Evolutionary conservation across 2,888 invertebrate genomes (phyloP), one percentile per base, ranked within the genome.

Genomic region (Didymodactylos carnosus): DNA sequence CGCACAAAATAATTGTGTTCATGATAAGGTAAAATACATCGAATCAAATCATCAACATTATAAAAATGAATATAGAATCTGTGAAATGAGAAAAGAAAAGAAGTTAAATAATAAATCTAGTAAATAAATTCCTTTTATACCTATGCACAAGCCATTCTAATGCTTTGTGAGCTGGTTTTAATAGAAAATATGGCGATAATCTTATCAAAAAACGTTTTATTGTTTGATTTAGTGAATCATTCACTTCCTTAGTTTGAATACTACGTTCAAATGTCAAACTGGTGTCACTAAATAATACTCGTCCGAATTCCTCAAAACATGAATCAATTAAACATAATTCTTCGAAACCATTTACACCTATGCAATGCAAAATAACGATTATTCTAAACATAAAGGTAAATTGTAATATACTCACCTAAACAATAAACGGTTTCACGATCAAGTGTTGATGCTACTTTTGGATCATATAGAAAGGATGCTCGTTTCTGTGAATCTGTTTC

Each of bases 61-160:
- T 90, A 95, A 73, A 90, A 87, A 79, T 97, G 90, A 76, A 97
- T 89, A 77, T 89, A 88, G 81, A 89, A 94, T 78, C 94, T 86
- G 78, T 35, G 79, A 40, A 43, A 25, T 5, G 19, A 29, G 10
- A 16, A 19, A 4, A 29, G 39, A 39, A 25, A n/a, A 14, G 0
- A 8, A n/a, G 3, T 40, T 25, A 19, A 41, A 35, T 23, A 43
- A 29, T 13, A n/a, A 27, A 6, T 41, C 16, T 72, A 43, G 7
- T 3, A 53, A 8, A 11, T 69, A 19, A 23, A 5, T n/a, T 39
- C 69, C 25, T 19, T 23, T 1, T 72, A 49, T n/a, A 87, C 85
- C 86, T 88, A 79, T 91, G 88, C 69, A 97, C 88, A 5, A 98
- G 86, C 95, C 95, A 98, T 85, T 98, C 98, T 70, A 98, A 82